Conservation (phyloP, 2,113 vertebrate species). For the Engystomops pustulosus region DNA sequence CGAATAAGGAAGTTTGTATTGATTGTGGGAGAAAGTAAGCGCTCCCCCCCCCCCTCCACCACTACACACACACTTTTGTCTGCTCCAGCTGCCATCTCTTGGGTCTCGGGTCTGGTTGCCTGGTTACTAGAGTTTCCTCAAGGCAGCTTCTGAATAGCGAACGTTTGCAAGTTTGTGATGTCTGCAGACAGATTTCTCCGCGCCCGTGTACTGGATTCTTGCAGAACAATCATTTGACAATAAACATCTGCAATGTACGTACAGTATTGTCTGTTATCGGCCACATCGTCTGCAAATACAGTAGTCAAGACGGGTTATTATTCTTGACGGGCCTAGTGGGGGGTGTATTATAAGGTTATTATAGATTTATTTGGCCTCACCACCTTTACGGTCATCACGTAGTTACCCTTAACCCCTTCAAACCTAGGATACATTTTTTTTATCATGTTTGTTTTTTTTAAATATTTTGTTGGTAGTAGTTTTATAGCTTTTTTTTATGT, state of each 20-base stretch:
- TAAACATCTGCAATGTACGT: not conserved
- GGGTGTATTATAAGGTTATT: too few species aligned
- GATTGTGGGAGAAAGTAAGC: constrained; percentile 19
- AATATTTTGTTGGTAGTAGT: too few species aligned
- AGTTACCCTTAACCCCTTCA: too few species aligned
- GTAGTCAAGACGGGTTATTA: not conserved
- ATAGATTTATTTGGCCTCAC: too few species aligned
- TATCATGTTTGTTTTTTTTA: too few species aligned
- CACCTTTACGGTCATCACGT: too few species aligned
- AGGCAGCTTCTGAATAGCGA: constrained; percentile 72
- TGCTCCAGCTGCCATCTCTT: constrained; percentile 65
- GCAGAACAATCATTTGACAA: not conserved
- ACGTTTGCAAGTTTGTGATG: constrained; percentile 71
- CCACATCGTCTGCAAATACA: not conserved
- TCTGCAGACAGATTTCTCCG: constrained; percentile 67
- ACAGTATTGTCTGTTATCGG: not conserved
- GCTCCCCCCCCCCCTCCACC: not conserved
- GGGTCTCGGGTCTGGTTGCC: constrained; percentile 64
- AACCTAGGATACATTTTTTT: too few species aligned
- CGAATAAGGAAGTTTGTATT: constrained; percentile 24
- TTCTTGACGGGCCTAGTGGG: too few species aligned
- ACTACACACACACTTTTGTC: constrained; percentile 37
- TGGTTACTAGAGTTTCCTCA: constrained; percentile 70
- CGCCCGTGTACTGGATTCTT: constrained; percentile 61
- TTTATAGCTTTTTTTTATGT: too few species aligned